Evolutionary conservation across 2,888 invertebrate genomes (phyloP).

Genomic region (Acleris laterana): DNA sequence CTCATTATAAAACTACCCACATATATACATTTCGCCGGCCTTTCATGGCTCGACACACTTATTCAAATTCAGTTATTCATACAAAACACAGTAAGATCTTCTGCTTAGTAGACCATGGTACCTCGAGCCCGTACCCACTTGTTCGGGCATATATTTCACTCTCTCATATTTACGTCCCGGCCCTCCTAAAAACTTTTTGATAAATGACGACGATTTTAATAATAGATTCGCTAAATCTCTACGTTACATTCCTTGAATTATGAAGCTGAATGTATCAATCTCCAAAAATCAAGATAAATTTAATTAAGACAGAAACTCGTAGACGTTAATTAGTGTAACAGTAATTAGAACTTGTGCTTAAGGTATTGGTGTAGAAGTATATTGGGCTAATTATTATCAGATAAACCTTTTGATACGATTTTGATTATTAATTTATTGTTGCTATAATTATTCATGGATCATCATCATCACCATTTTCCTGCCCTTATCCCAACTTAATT

Average conservation of each 20-base stretch:
- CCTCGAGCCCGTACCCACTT: constrained; percentile 12
- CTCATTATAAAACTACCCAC: background rate
- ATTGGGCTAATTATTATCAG: background rate
- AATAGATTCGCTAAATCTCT: constrained; percentile 11
- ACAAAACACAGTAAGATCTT: constrained; percentile 21
- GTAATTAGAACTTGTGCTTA: background rate
- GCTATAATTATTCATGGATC: too few species aligned
- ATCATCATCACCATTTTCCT: too few species aligned
- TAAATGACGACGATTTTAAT: constrained; percentile 26
- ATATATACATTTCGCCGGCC: background rate
- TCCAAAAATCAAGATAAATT: background rate
- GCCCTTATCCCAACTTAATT: too few species aligned
- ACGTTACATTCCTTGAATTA: constrained; percentile 3
- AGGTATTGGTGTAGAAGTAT: background rate
- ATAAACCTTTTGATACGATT: too few species aligned
- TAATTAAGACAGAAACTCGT: background rate
- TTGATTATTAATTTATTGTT: too few species aligned
- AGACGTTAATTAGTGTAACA: background rate
- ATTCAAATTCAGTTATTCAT: constrained; percentile 1
- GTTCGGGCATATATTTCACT: constrained; percentile 20
- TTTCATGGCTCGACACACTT: constrained; percentile 5
- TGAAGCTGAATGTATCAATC: constrained; percentile 8
- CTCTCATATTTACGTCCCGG: constrained; percentile 18
- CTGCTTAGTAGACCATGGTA: constrained; percentile 11
- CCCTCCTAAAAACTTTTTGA: constrained; percentile 19